phyloP scores from a whole-genome alignment of 2,888 invertebrate species.

The Amiota mariae region DNA sequence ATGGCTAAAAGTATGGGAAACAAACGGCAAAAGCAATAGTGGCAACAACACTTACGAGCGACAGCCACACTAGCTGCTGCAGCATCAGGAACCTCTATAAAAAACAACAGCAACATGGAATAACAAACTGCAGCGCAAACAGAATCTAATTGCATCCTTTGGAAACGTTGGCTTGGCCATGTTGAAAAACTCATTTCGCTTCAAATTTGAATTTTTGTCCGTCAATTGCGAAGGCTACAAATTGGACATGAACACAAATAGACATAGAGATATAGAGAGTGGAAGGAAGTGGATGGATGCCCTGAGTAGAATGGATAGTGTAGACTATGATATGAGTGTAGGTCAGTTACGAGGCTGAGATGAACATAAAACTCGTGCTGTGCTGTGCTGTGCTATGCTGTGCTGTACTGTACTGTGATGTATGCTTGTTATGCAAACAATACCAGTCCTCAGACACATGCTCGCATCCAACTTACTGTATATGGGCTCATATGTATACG shows the following conservation, averaged over 20 bases:
- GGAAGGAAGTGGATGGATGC: background rate
- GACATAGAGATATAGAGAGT: background rate
- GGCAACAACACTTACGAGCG: slow-evolving; percentile 2
- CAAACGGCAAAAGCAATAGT: slow-evolving; percentile 9
- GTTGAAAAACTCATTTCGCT: slow-evolving; percentile 46
- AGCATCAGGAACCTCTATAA: slow-evolving; percentile 23
- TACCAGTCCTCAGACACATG: slow-evolving; percentile 9
- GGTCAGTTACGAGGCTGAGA: slow-evolving; percentile 5
- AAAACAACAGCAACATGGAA: slow-evolving; percentile 31
- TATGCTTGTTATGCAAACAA: slow-evolving; percentile 22
- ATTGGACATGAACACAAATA: slow-evolving; percentile 34
- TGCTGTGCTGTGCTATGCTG: background rate
- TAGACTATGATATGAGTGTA: background rate
- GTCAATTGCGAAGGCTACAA: slow-evolving; percentile 37
- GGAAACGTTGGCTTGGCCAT: slow-evolving; percentile 26
- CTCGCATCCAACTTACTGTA: slow-evolving; percentile 11
- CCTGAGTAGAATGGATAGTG: background rate
- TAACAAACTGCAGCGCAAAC: slow-evolving; percentile 36
- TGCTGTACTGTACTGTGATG: background rate
- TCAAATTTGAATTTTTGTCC: slow-evolving; percentile 48
- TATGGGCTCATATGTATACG: slow-evolving; percentile 28
- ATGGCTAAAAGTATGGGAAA: too few relatives aligned
- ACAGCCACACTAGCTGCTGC: slow-evolving; percentile 10
- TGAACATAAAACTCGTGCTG: slow-evolving; percentile 3
- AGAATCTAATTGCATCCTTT: slow-evolving; percentile 46